Conservation (phyloP, 2,113 vertebrate genomes). For the Thomomys bottae region DNA sequence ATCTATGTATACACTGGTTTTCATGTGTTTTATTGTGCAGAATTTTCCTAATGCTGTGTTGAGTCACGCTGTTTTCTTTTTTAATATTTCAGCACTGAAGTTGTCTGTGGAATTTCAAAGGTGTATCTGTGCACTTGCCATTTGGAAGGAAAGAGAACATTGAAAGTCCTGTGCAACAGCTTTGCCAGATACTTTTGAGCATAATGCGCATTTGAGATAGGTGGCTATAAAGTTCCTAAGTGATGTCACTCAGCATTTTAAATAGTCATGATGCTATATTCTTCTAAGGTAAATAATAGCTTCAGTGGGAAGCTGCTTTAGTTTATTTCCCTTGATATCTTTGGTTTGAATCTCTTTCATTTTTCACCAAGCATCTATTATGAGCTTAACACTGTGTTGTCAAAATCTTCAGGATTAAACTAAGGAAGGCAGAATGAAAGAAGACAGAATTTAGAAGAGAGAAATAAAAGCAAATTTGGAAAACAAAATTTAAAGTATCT, state of each 20-base stretch:
- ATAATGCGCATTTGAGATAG: neutral
- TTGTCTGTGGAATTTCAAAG: neutral
- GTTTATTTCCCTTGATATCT: neutral
- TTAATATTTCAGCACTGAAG: neutral
- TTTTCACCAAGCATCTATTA: conserved; percentile 1
- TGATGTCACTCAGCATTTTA: neutral
- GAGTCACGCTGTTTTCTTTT: neutral
- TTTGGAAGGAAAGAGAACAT: neutral
- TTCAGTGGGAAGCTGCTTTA: neutral
- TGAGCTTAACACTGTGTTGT: neutral
- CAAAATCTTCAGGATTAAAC: neutral
- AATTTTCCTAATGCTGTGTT: neutral
- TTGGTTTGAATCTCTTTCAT: neutral
- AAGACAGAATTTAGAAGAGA: neutral
- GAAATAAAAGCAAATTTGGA: neutral
- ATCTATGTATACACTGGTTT: neutral
- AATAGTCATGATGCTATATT: neutral
- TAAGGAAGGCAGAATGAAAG: neutral
- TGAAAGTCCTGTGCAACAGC: neutral
- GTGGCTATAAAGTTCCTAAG: neutral
- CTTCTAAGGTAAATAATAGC: neutral
- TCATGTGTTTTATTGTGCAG: neutral
- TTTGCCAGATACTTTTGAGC: neutral
- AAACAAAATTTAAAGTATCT: neutral
- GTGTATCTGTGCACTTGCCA: neutral